A percentile compares a stretch with the other conserved stretches of the same genome.
These are phyloP conservation scores for Leucozona laternaria DNA, from an alignment of 2,888 invertebrate genomes.

Conservation along the genomic window DNA sequence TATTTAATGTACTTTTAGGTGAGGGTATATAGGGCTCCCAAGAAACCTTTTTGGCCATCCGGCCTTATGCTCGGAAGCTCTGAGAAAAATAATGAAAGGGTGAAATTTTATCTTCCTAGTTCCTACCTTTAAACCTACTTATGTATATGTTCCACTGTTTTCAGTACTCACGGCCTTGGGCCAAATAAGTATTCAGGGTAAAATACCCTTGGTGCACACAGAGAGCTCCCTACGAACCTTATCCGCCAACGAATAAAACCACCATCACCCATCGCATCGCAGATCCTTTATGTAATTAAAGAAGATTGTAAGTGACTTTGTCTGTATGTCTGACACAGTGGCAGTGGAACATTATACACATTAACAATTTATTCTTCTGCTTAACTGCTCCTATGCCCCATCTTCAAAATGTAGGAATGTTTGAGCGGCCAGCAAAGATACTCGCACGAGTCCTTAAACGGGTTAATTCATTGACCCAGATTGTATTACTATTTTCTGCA, in stretches of 20 bases:
- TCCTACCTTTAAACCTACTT: constrained; percentile 3
- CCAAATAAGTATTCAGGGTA: constrained; percentile 34
- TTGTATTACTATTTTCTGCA: constrained; percentile 47
- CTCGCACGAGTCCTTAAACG: constrained; percentile 52
- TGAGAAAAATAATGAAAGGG: constrained; percentile 9
- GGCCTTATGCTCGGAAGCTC: neutral
- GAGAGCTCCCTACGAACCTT: constrained; percentile 6
- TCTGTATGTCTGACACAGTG: constrained; percentile 48
- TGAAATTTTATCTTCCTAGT: constrained; percentile 23
- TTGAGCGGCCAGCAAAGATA: constrained; percentile 46
- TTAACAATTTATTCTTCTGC: constrained; percentile 52
- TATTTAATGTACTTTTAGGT: constrained; percentile 53
- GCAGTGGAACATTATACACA: constrained; percentile 37
- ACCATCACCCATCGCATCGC: constrained; percentile 4
- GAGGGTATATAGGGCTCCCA: constrained; percentile 10
- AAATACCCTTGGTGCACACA: constrained; percentile 23
- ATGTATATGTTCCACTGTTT: constrained; percentile 24
- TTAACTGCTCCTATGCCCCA: constrained; percentile 2
- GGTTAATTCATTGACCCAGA: constrained; percentile 70
- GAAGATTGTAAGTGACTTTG: constrained; percentile 54
- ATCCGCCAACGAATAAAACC: neutral
- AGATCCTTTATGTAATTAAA: constrained; percentile 56
- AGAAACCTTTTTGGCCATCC: constrained; percentile 25
- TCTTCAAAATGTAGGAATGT: constrained; percentile 31
- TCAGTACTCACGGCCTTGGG: constrained; percentile 30